Evolutionary conservation across 1,140 invertebrate species (phyloP), one percentile per base, ranked within the genome.

Genomic region (Zaprionus gabonicus): DNA sequence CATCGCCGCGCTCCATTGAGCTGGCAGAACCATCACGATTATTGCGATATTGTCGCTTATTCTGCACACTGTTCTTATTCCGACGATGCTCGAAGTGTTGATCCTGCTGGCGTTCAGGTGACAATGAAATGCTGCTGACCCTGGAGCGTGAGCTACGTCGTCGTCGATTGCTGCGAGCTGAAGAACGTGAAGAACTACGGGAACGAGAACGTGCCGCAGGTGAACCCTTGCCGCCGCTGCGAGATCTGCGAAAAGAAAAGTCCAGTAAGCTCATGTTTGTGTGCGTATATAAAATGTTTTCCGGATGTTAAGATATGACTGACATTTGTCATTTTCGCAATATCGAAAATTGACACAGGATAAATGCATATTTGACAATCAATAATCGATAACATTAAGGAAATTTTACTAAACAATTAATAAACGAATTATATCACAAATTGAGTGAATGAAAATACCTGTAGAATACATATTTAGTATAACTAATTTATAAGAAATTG

Each of bases 31-130:
- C 96, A 76, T 97, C 96, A 51, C 97, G 96, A 84, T 97, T 97
- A 58, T 97, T 97, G 10, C 97, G 94, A 85, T 98, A 98, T 60
- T 98, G 97, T 27, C 97, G 94, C 78, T 97, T 97, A 46, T 96
- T 96, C 85, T 97, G 96, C 9, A 97, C 95, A 56, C 96, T 96
- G 72, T 96, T 95, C 82, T 96, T 96, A 79, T 96, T 97, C 76
- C 95, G 96, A 5, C 94, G 93, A 70, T 96, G 95, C 85, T 96
- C 96, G 88, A 96, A 96, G 77, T 95, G 94, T 31, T 94, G 94
- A 69, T 91, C 80, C 83, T 94, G 93, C 76, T 91, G 44, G 68
- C 90, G 28, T 75, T 87, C 49, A 66, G 76, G 28, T 53, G 85
- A 46, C 57, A 78, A 13, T 41, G 83, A 62, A 25, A 71, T 71